Evolutionary conservation across 2,113 vertebrate species (phyloP).

Genomic region (Phaethon lepturus): DNA sequence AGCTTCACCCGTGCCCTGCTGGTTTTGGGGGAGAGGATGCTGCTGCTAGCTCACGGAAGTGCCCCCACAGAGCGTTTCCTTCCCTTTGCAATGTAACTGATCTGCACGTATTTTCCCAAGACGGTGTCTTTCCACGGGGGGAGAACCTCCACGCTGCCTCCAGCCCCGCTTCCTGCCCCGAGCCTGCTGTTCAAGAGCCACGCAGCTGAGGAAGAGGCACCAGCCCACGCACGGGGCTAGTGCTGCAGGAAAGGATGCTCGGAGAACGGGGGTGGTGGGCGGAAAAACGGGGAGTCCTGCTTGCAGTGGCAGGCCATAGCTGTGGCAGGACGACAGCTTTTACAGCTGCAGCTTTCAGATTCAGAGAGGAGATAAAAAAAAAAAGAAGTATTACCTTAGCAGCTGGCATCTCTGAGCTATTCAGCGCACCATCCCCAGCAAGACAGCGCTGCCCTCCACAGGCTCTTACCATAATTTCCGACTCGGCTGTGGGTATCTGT

Average conservation of each 20-base stretch:
- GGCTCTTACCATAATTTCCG: not conserved
- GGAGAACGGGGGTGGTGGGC: not conserved
- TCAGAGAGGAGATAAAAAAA: not conserved
- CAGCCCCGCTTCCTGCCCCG: not conserved
- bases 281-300: not conserved
- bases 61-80: not conserved
- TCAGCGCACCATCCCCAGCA: not conserved
- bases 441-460: constrained; percentile 5
- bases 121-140: not conserved
- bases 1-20: not conserved
- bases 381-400: constrained; percentile 47
- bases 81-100: not conserved
- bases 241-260: not conserved
- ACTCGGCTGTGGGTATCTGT: not conserved
- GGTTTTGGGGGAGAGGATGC: not conserved
- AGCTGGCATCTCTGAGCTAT: constrained; percentile 19
- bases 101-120: not conserved
- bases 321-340: not conserved
- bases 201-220: not conserved
- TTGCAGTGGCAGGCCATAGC: not conserved
- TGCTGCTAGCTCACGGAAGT: not conserved
- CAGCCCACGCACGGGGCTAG: rapidly evolving
- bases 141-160: not conserved
- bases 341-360: constrained; percentile 6
- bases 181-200: not conserved